A percentile compares a stretch with the other conserved stretches of the same genome.
Evolutionary conservation across 2,113 vertebrate species (phyloP).

Genomic region (Corythornis vintsioides): DNA sequence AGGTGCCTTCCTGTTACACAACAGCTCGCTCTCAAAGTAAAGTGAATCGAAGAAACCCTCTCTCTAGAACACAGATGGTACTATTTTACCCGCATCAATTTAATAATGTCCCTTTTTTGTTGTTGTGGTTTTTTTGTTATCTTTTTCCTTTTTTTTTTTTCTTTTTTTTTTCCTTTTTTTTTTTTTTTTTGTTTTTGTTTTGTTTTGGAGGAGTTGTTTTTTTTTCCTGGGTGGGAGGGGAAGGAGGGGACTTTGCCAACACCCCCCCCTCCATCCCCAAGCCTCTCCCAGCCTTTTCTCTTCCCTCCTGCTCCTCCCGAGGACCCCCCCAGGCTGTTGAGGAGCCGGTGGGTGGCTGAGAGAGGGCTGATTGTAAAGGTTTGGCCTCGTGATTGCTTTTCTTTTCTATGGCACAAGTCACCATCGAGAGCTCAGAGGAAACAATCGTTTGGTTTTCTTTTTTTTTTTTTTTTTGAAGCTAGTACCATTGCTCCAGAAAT

Average conservation of each 20-base stretch:
- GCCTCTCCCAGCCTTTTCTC: not conserved
- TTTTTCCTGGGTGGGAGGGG: not conserved
- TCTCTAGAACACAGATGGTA: conserved; percentile 79
- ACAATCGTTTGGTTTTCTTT: not conserved
- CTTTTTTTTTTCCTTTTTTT: not conserved
- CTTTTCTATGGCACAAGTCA: conserved; percentile 73
- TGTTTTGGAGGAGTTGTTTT: conserved; percentile 20
- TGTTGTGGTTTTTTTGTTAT: not conserved
- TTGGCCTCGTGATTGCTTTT: conserved; percentile 62
- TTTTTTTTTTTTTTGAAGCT: not conserved
- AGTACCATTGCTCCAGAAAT: conserved; percentile 80
- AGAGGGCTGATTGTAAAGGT: conserved; percentile 13
- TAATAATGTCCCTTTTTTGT: conserved; percentile 10
- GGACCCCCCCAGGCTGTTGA: not conserved
- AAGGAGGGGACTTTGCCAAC: not conserved
- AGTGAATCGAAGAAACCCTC: conserved; percentile 82
- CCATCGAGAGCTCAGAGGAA: conserved; percentile 73
- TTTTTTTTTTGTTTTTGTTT: not conserved
- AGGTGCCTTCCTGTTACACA: conserved; percentile 89
- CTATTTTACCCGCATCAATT: conserved; percentile 88
- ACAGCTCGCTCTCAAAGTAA: conserved; percentile 84
- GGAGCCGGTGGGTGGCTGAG: not conserved
- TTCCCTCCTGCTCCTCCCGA: not conserved
- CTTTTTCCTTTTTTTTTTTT: not conserved
- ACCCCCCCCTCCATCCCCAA: not conserved